These are phyloP conservation scores for Stichodactyla helianthus DNA, from an alignment of 64 coral and sea anemone species.

Conservation along the genomic window DNA sequence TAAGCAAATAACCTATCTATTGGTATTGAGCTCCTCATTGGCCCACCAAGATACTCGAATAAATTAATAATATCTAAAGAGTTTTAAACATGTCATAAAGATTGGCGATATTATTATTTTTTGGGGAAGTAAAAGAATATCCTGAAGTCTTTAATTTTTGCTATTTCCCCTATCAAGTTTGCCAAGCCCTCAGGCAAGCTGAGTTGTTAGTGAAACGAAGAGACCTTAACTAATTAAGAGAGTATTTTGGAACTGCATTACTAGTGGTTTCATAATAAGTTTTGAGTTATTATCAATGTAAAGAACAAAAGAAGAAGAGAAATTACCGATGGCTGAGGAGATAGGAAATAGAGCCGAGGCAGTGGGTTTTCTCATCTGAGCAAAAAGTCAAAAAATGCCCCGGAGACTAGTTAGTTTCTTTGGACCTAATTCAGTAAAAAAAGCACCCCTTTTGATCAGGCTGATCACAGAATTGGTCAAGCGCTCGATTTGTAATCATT, in stretches of 20 bases:
- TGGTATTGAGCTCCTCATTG: background rate
- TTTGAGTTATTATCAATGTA: conserved; percentile 35
- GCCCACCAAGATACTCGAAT: background rate
- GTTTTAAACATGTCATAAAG: background rate
- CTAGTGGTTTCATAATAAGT: conserved; percentile 44
- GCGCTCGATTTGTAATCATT: conserved; percentile 11
- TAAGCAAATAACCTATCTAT: background rate
- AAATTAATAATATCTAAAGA: background rate
- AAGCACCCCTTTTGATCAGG: background rate
- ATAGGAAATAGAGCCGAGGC: conserved; percentile 26
- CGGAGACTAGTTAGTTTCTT: background rate
- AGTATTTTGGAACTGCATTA: conserved; percentile 54
- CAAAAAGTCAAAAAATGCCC: background rate
- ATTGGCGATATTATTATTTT: background rate
- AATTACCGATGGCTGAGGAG: conserved; percentile 27
- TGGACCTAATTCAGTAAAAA: background rate
- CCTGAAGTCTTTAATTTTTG: background rate
- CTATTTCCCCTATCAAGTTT: background rate
- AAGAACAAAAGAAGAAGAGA: conserved; percentile 51
- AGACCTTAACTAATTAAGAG: conserved; percentile 44
- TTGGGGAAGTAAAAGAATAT: background rate
- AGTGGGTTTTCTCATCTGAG: background rate
- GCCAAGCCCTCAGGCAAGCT: background rate
- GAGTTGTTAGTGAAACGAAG: conserved; percentile 4
- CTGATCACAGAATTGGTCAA: background rate